Base-by-base conservation (phyloP, 1,140 invertebrate species). In the Tigriopus japonicus region DNA sequence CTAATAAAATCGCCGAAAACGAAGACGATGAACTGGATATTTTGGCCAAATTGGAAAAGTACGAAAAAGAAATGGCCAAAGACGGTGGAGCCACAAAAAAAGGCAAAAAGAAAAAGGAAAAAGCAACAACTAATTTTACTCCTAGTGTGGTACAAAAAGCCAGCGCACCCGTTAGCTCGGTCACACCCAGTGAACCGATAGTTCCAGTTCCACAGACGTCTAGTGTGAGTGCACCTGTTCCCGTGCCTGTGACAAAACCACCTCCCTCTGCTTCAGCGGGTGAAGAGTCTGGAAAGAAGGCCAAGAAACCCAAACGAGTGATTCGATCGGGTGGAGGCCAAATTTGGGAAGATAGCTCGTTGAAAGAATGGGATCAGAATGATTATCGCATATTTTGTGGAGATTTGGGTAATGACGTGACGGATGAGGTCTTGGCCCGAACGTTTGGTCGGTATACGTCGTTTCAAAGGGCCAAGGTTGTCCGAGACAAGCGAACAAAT, bases 381-480 rank as follows among this genome's bases (percentile, higher is more conserved):
- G 67, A 69, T 64, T 69, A 28, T 40, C 76, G 95, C 64, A 85
- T 99, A 71, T 99, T 99, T 72, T 97, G 93, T 71, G 96, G 96
- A 41, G 96, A 99, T 78, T 75, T 99, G 6, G 96, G 96, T 2
- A 98, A 98, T 72, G 95, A 98, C 73, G 94, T 98, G 0, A 98
- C 92, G 0, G 95, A 99, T 69, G 95, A 98, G 71, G 79, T 94
- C 52, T 74, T 99, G 10, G 82, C 84, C 0, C 76, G 93, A 66
- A 93, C 92, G 0, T 99, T 99, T 68, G 86, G 85, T 66, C 92
- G 93, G 70, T 99, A 88, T 75, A 80, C 85, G 0, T 95, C 92
- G 43, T 98, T 98, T 72, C 78, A 86, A 68, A 85, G 83, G 70
- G 94, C 95, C 0, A 93, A 93, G 72, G 94, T 99, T 6, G 81